A percentile compares a stretch with the other conserved stretches of the same genome.
phyloP scores from a whole-genome alignment of 2,888 invertebrate genomes.

The Leucophenga montana region DNA sequence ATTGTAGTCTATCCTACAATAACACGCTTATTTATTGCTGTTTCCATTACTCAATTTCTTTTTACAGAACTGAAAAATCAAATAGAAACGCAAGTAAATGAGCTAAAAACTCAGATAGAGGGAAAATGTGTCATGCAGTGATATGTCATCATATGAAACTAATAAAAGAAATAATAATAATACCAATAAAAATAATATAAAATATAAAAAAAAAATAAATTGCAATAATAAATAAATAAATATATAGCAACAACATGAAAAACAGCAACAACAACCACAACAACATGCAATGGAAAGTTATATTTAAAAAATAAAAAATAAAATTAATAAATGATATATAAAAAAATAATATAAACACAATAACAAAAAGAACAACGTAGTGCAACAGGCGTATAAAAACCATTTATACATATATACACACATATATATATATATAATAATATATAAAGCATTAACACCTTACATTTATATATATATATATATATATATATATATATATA shows the following conservation, averaged over 20 bases:
- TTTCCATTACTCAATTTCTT: conserved; percentile 74
- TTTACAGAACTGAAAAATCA: conserved; percentile 96
- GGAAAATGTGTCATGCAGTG: conserved; percentile 97
- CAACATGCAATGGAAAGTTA: conserved; percentile 34
- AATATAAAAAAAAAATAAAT: conserved; percentile 43
- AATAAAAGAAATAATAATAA: conserved; percentile 37
- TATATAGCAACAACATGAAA: conserved; percentile 27
- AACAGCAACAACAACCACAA: background rate
- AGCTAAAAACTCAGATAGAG: conserved; percentile 96
- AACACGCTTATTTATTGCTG: conserved; percentile 74
- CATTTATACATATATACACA: conserved; percentile 16
- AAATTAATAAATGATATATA: conserved; percentile 32
- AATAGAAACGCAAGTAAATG: conserved; percentile 97
- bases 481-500: conserved; percentile 18
- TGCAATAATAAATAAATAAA: conserved; percentile 19
- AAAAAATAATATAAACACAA: conserved; percentile 27
- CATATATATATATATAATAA: conserved; percentile 19
- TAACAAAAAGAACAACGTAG: conserved; percentile 15
- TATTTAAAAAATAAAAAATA: conserved; percentile 50
- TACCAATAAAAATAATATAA: conserved; percentile 36
- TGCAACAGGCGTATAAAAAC: conserved; percentile 24
- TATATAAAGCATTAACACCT: conserved; percentile 17
- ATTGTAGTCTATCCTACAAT: conserved; percentile 73
- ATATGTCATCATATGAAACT: conserved; percentile 74
- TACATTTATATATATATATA: conserved; percentile 19